A percentile compares a stretch with the other conserved stretches of the same genome.
These are phyloP conservation scores for Synaphobranchus kaupii DNA, from an alignment of 2,797 vertebrate genomes.

Conservation along the genomic window DNA sequence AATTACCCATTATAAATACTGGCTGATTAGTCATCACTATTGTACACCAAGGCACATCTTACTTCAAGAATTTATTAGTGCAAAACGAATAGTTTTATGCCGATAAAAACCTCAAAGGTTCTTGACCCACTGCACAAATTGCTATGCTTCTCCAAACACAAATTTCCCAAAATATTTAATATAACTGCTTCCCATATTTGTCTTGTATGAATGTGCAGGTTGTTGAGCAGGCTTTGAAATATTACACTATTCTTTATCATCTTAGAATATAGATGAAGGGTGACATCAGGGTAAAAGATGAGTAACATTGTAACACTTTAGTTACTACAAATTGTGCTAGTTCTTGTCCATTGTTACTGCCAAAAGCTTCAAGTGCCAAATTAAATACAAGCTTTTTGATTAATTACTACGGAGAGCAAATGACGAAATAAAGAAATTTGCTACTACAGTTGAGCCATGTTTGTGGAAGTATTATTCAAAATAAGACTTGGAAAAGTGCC, in stretches of 20 bases:
- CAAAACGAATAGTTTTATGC: neutral
- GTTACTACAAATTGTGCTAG: neutral
- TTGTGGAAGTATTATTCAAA: neutral
- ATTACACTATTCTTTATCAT: neutral
- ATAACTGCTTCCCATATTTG: neutral
- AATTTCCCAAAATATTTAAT: neutral
- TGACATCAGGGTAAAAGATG: neutral
- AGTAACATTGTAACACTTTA: neutral
- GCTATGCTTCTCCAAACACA: neutral
- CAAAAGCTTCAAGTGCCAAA: neutral
- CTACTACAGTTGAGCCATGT: neutral
- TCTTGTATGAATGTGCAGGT: neutral
- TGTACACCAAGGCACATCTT: neutral
- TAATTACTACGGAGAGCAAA: neutral
- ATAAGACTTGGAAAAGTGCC: constrained; percentile 8
- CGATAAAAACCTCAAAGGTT: neutral
- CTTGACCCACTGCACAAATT: neutral
- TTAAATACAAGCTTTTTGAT: neutral
- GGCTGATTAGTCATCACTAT: neutral
- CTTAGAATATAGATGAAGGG: neutral
- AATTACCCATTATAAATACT: neutral
- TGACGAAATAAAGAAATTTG: neutral
- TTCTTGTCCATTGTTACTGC: neutral
- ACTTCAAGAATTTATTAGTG: neutral
- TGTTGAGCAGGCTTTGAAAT: neutral